Conservation (phyloP, 35 echinoderm and acorn worm species). For the Lytechinus variegatus region DNA sequence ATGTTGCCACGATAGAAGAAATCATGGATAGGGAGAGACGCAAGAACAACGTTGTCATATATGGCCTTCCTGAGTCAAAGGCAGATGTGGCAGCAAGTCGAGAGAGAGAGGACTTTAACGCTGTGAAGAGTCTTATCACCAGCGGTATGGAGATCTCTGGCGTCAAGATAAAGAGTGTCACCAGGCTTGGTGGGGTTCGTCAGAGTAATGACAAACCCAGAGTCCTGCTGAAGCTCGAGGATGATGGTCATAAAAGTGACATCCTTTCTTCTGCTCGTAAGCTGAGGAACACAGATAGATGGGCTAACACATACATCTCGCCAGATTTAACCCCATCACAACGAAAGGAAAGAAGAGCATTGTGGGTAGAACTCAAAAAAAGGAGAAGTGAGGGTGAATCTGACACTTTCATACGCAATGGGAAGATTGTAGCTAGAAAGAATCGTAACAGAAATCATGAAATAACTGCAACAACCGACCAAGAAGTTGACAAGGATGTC, state of each 20-base stretch:
- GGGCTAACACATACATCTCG: neutral
- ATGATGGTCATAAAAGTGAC: constrained; percentile 16
- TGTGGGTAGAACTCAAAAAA: constrained; percentile 39
- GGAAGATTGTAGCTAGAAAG: constrained; percentile 29
- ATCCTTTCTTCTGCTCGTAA: constrained; percentile 51
- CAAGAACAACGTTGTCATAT: neutral
- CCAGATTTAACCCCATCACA: constrained; percentile 11
- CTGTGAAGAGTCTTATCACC: constrained; percentile 35
- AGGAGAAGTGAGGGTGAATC: constrained; percentile 40
- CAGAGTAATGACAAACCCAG: constrained; percentile 34
- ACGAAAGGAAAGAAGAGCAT: constrained; percentile 34
- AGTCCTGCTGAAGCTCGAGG: constrained; percentile 39
- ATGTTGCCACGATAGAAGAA: constrained; percentile 47
- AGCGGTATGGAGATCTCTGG: constrained; percentile 37
- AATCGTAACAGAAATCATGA: neutral
- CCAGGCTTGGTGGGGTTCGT: constrained; percentile 32
- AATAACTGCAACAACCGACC: neutral
- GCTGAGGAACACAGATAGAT: constrained; percentile 28
- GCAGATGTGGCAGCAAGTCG: constrained; percentile 6
- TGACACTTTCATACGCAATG: constrained; percentile 37
- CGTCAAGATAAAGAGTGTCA: constrained; percentile 41
- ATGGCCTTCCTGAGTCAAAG: constrained; percentile 12
- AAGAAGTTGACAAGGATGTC: neutral
- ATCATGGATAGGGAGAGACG: constrained; percentile 46
- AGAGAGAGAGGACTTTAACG: constrained; percentile 33